Conservation (phyloP, 1,140 invertebrate species). For the Dinoponera quadriceps region DNA sequence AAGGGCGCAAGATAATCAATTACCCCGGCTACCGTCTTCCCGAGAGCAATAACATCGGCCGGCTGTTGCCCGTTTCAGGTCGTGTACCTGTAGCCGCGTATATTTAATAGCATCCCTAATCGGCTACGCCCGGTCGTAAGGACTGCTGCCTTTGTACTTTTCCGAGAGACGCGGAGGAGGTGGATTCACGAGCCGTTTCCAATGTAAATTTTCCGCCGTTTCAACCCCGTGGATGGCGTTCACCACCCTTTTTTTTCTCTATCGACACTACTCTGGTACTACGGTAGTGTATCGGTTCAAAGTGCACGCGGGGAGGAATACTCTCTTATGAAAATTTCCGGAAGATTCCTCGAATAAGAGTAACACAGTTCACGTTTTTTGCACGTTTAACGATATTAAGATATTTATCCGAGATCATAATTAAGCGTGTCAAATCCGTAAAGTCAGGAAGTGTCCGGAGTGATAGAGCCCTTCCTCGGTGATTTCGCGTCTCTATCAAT, state of each 20-base stretch:
- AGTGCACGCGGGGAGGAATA: background rate
- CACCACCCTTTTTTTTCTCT: background rate
- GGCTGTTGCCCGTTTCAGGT: conserved; percentile 66
- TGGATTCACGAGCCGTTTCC: background rate
- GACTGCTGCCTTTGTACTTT: conserved; percentile 42
- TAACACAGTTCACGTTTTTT: no score
- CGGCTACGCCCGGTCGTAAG: conserved; percentile 67
- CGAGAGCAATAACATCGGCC: conserved; percentile 73
- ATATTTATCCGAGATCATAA: no score
- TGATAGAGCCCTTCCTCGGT: no score
- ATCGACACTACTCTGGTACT: background rate
- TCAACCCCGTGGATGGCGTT: background rate
- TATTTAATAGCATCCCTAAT: conserved; percentile 76
- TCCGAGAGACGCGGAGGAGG: conserved; percentile 32
- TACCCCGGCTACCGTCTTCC: conserved; percentile 80
- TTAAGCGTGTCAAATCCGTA: no score
- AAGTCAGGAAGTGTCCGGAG: no score
- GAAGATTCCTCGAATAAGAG: no score
- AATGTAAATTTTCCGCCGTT: conserved; percentile 41
- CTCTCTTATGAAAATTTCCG: background rate
- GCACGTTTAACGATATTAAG: no score
- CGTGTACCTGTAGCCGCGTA: conserved; percentile 72
- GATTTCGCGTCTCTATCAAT: no score
- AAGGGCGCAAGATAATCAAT: conserved; percentile 82
- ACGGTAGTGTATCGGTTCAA: background rate